Evolutionary conservation across 2,113 vertebrate species (phyloP).

Genomic region (Orcinus orca): DNA sequence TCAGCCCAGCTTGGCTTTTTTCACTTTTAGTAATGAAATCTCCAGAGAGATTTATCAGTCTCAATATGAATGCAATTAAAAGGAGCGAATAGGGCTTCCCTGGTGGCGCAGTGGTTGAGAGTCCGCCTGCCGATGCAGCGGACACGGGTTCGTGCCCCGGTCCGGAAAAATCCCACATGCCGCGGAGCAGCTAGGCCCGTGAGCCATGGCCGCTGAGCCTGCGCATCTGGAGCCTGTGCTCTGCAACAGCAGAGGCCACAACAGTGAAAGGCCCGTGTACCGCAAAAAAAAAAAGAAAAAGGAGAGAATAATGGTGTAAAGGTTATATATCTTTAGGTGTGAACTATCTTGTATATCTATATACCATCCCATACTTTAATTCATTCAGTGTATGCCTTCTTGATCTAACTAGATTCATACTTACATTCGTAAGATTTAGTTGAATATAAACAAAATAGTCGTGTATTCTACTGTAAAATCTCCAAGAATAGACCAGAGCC

Average conservation of each 20-base stretch:
- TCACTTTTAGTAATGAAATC: not conserved
- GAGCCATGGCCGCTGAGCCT: too few relatives aligned
- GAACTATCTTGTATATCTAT: not conserved
- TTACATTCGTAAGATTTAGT: not conserved
- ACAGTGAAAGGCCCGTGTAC: too few relatives aligned
- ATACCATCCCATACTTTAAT: not conserved
- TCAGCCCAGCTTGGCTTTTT: not conserved
- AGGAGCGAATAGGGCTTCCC: not conserved
- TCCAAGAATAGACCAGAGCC: not conserved
- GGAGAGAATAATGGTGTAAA: not conserved
- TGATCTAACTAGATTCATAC: constrained; percentile 41
- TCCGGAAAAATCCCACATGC: too few relatives aligned
- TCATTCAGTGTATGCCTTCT: not conserved
- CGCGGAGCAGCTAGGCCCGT: too few relatives aligned
- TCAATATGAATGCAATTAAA: not conserved
- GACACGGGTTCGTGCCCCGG: too few relatives aligned
- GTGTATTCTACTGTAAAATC: not conserved
- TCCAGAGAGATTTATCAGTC: not conserved
- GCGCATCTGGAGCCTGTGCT: too few relatives aligned
- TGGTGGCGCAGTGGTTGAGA: too few relatives aligned
- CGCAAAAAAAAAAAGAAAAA: not conserved
- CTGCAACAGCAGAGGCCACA: too few relatives aligned
- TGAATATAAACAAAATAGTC: not conserved
- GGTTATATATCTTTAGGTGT: not conserved
- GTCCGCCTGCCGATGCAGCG: too few relatives aligned